Base-by-base conservation (phyloP, 2,888 invertebrate species). In the Agrypnus murinus region DNA sequence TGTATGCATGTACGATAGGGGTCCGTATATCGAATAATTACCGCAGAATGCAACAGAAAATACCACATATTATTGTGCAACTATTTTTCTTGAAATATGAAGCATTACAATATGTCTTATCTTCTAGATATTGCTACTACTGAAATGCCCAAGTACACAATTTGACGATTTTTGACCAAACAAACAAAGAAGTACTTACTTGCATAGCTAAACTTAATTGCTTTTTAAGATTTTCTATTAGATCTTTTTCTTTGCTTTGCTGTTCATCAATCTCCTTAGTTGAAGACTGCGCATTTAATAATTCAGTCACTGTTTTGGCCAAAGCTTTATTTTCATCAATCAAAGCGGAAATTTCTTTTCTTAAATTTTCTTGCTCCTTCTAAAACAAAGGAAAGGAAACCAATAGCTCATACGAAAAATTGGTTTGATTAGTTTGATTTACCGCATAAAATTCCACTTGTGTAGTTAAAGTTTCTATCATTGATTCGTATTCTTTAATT, bases 381-480 rank as follows among this genome's bases (percentile, higher is more conserved):
- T 85, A 71, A 55, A 76, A 77, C 3, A 3, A 17, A 2, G 12
- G n/a, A n/a, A n/a, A n/a, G n/a, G n/a, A n/a, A n/a, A n/a, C n/a
- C n/a, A n/a, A n/a, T n/a, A n/a, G n/a, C n/a, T 36, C 36, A 36
- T 36, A 36, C 36, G 36, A 36, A 36, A 36, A 9, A 7, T 8
- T 36, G 36, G 10, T 10, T 8, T 36, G n/a, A 36, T n/a, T 36
- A 40, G 14, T 12, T 38, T 38, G 38, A 71, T 62, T 79, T 83
- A 88, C 89, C 83, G 88, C 87, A 74, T 88, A 88, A 83, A 86
- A 88, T 53, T 87, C 84, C 31, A 88, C 82, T 85, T 89, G 88
- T 45, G 83, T 84, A 77, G 87, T 86, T 71, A 88, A 82, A 55
- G 86, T 84, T 69, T 85, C 74, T 55, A 82, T 70, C 82, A 79